Percentiles rank a stretch among this genome's conserved stretches.
These are phyloP conservation scores for Trididemnum miniatum DNA, from an alignment of 23 tunicate genomes.

Conservation along the genomic window DNA sequence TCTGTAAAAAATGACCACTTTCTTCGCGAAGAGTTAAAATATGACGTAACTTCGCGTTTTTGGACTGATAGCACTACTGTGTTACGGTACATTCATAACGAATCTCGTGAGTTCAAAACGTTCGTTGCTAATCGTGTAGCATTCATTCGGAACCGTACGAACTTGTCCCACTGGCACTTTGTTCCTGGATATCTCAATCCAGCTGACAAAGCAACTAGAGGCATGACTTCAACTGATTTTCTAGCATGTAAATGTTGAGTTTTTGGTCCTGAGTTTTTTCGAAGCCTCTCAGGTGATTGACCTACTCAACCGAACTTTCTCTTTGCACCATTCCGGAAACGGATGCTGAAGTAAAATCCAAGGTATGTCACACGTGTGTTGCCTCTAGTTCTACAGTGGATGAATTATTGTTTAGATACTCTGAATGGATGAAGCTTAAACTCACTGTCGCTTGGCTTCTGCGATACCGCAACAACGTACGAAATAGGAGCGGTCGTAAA, in stretches of 20 bases:
- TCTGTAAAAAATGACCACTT: slow-evolving; percentile 8
- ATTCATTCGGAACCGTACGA: neutral
- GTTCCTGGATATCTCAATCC: slow-evolving; percentile 34
- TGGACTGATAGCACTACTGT: slow-evolving; percentile 42
- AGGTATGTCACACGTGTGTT: too few relatives aligned
- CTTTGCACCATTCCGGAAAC: too few relatives aligned
- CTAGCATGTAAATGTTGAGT: too few relatives aligned
- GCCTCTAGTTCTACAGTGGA: too few relatives aligned
- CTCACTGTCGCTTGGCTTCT: slow-evolving; percentile 25
- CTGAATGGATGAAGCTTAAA: slow-evolving; percentile 30
- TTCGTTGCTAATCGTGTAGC: slow-evolving; percentile 54
- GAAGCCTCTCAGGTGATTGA: too few relatives aligned
- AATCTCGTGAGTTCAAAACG: slow-evolving; percentile 16
- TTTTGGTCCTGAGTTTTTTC: too few relatives aligned
- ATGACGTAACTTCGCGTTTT: neutral
- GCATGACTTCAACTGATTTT: slow-evolving; percentile 24
- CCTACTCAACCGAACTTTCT: too few relatives aligned
- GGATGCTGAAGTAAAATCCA: too few relatives aligned
- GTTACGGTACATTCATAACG: slow-evolving; percentile 32
- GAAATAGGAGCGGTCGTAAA: neutral
- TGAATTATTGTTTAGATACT: neutral
- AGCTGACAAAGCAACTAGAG: slow-evolving; percentile 26
- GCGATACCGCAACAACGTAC: neutral
- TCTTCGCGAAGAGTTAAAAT: slow-evolving; percentile 26
- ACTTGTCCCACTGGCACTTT: slow-evolving; percentile 28